Evolutionary conservation across 2,113 vertebrate genomes (phyloP).

Genomic region (Gnathonemus longibarbis): DNA sequence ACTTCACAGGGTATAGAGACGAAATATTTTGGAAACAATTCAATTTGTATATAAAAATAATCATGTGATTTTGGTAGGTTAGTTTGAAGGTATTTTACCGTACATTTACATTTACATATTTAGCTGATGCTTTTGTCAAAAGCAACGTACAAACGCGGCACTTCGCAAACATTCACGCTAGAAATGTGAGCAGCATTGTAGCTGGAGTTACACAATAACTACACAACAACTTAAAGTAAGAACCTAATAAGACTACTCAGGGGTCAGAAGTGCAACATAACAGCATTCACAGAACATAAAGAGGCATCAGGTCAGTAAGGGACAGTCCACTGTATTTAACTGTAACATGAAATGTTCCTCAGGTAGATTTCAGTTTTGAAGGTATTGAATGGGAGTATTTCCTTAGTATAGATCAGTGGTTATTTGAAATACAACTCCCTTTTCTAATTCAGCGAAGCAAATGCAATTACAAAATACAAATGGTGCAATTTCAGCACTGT

Average conservation of each 20-base stretch:
- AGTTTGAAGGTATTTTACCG: background rate
- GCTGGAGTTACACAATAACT: background rate
- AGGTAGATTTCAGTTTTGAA: background rate
- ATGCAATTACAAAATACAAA: too few relatives aligned
- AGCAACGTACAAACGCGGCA: background rate
- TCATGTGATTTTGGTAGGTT: background rate
- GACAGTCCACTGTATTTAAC: background rate
- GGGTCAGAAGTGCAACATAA: background rate
- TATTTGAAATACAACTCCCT: too few relatives aligned
- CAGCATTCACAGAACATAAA: background rate
- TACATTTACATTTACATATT: background rate
- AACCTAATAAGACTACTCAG: background rate
- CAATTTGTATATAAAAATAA: background rate
- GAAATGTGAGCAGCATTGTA: background rate
- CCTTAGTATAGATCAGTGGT: background rate
- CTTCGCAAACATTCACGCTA: background rate
- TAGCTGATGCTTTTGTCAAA: background rate
- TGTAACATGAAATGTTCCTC: background rate
- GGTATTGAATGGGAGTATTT: background rate
- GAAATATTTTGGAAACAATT: background rate
- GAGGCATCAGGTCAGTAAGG: background rate
- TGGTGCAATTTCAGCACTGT: too few relatives aligned
- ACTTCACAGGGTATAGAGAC: background rate
- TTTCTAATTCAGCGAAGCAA: too few relatives aligned
- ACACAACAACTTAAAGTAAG: background rate